Evolutionary conservation across 2,888 invertebrate genomes (phyloP).

Genomic region (Dioctria linearis): DNA sequence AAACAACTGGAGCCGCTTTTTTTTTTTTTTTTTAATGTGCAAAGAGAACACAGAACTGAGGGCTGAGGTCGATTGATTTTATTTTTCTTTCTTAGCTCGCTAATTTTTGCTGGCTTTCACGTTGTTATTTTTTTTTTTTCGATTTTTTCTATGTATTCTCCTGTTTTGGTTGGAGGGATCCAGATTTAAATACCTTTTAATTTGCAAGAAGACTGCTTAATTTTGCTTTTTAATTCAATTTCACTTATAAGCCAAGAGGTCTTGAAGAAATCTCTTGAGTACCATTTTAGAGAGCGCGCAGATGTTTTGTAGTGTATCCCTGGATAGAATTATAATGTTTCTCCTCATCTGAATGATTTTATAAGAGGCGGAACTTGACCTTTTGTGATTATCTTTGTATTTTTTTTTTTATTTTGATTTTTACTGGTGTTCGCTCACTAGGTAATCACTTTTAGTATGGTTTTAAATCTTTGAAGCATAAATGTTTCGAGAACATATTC

Average conservation of each 20-base stretch:
- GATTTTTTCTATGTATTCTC: neutral
- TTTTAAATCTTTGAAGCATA: too few relatives aligned
- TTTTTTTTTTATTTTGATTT: too few relatives aligned
- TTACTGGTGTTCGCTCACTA: too few relatives aligned
- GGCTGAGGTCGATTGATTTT: conserved; percentile 34
- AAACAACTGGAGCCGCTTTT: neutral
- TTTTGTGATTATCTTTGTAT: too few relatives aligned
- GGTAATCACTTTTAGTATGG: too few relatives aligned
- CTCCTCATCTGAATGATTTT: too few relatives aligned
- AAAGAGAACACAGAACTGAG: neutral
- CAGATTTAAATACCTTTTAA: conserved; percentile 28
- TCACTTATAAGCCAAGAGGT: neutral
- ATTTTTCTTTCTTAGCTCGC: neutral
- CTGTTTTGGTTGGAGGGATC: too few relatives aligned
- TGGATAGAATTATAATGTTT: too few relatives aligned
- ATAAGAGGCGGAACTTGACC: too few relatives aligned
- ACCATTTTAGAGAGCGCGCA: neutral
- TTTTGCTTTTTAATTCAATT: conserved; percentile 33
- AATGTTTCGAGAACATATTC: too few relatives aligned
- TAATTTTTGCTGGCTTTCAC: neutral
- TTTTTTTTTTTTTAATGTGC: too few relatives aligned
- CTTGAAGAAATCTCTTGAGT: neutral
- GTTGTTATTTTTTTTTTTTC: neutral
- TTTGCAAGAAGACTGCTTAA: conserved; percentile 4
- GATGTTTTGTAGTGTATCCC: neutral